Percentiles rank a stretch among this genome's conserved stretches.
Evolutionary conservation across 2,113 vertebrate genomes (phyloP).

Genomic region (Gymnobelideus leadbeateri): DNA sequence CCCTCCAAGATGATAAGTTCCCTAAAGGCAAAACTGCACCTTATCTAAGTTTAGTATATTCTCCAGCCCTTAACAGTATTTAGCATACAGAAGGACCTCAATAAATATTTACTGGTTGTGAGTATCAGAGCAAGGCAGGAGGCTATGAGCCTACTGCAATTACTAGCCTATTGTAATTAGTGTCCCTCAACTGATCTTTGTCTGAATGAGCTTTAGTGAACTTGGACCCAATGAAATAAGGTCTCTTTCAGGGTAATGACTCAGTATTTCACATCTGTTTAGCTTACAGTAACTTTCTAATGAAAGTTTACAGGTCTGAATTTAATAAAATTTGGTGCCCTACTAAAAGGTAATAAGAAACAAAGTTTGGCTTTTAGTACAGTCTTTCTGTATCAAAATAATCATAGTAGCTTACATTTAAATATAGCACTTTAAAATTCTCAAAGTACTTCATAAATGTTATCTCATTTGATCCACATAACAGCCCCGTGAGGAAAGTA

Average conservation of each 20-base stretch:
- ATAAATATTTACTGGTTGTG: not conserved
- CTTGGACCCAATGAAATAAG: not conserved
- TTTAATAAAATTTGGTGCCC: not conserved
- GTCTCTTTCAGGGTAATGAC: not conserved
- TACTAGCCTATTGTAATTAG: not conserved
- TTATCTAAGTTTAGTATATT: not conserved
- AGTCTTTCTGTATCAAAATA: not conserved
- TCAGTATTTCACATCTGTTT: not conserved
- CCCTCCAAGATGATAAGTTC: not conserved
- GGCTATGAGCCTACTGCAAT: not conserved
- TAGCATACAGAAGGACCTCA: too few species aligned
- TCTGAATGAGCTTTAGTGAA: not conserved
- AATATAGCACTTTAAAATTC: not conserved
- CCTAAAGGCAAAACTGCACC: not conserved
- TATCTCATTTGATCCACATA: not conserved
- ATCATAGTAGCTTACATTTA: not conserved
- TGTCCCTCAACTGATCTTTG: not conserved
- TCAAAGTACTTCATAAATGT: not conserved
- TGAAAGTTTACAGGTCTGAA: not conserved
- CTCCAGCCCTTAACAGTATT: not conserved
- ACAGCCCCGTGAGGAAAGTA: not conserved
- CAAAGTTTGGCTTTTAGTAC: not conserved
- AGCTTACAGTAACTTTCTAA: not conserved
- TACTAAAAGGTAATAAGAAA: not conserved
- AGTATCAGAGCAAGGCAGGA: not conserved